Evolutionary conservation across 2,797 vertebrate species (phyloP).

Genomic region (Monodelphis domestica): DNA sequence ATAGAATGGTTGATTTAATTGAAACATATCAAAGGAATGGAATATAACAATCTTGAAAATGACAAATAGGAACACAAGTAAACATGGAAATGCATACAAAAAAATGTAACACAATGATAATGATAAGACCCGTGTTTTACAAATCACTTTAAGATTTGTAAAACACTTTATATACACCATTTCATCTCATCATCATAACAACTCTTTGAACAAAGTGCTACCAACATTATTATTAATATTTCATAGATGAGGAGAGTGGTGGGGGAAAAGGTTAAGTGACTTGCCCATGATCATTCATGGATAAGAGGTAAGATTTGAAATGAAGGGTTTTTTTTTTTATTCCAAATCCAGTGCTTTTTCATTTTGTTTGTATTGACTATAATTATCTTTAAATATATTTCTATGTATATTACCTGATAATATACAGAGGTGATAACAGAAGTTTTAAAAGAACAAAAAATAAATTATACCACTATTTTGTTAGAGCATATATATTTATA

Average conservation of each 20-base stretch:
- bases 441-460: background rate
- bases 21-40: background rate
- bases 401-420: background rate
- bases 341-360: background rate
- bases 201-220: background rate
- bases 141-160: background rate
- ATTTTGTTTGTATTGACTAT: background rate
- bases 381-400: background rate
- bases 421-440: background rate
- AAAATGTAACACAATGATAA: background rate
- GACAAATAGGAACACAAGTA: background rate
- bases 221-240: background rate
- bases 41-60: background rate
- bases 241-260: background rate
- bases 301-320: background rate
- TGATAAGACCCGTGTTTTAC: background rate
- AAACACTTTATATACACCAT: background rate
- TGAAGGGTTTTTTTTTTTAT: background rate
- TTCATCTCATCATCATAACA: background rate
- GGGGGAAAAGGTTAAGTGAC: background rate
- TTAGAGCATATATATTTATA: background rate
- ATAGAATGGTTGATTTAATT: background rate
- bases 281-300: background rate
- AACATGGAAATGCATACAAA: background rate
- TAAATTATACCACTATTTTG: no score